Base-by-base conservation (phyloP, 2,113 vertebrate species). In the Gasterosteus nipponicus region DNA sequence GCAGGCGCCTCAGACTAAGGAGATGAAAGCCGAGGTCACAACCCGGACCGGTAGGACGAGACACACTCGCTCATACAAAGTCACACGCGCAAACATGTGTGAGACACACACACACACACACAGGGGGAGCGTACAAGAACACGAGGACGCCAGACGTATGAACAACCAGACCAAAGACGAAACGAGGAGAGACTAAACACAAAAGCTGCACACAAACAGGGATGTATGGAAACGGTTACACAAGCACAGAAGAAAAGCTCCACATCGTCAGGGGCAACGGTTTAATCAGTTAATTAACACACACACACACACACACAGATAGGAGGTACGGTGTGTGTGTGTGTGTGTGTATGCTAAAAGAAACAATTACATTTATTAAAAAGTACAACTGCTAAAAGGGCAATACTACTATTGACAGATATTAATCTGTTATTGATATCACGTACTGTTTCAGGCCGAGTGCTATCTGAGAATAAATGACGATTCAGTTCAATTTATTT, bases 1-100 rank as follows among this genome's bases (percentile, higher is more conserved):
- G 77, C 85, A 64, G 75, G 81, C 86, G 84, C 84, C 80, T 88
- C 87, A 84, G 83, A 89, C 87, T 80, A 87, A 86, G 83, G 83
- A 89, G 90, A 92, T 92, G 91, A 92, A 92, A 91, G 92, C 81
- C 15, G 85, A 89, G 91, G 92, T 92, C 90, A 87, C 75, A 87
- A 89, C 86, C 87, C 79, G 86, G 81, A 90, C 85, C 87, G 67
- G 82, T 83, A 90, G 88, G 91, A 91, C 77, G 67, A 89, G 84
- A 85, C 82, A 67, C 61, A 75, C 59, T 49, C 68, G 0, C 58
- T 51, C 71, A 39, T 33, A 84, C 69, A 81, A 78, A 87, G 62
- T 73, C 77, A 81, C 89, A 81, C 79, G 80, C 67, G 75, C 79
- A 75, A 84, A 81, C 51, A 5, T 61, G 71, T n/a, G 49, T 8